phyloP scores from a whole-genome alignment of 2,797 vertebrate species.

The Discoglossus pictus region DNA sequence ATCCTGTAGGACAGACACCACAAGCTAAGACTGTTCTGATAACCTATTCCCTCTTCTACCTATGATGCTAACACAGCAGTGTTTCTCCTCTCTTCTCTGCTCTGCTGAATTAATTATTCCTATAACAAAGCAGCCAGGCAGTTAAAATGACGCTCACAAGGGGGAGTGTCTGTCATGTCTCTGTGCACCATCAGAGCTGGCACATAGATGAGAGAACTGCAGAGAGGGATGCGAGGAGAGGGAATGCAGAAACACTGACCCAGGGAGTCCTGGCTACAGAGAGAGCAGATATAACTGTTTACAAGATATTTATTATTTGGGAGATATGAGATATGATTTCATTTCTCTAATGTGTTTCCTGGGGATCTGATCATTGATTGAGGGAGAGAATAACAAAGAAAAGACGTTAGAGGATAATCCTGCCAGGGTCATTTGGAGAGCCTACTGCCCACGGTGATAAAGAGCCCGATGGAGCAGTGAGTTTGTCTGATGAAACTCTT shows the following conservation, averaged over 20 bases:
- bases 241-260: slow-evolving; percentile 16
- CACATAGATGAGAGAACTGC: slow-evolving; percentile 1
- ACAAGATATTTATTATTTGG: neutral
- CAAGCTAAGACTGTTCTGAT: neutral
- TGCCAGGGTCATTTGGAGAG: no score
- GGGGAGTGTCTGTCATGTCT: slow-evolving; percentile 24
- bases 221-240: slow-evolving; percentile 1
- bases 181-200: slow-evolving; percentile 21
- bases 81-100: neutral
- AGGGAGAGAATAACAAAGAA: neutral
- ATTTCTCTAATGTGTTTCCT: neutral
- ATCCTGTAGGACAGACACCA: no score
- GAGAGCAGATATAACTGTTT: slow-evolving; percentile 23
- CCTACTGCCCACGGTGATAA: no score
- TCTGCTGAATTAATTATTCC: slow-evolving; percentile 12
- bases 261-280: neutral
- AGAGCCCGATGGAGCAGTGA: neutral
- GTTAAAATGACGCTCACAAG: slow-evolving; percentile 29
- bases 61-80: neutral
- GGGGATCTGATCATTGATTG: neutral
- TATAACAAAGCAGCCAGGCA: slow-evolving; percentile 20
- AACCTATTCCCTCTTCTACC: slow-evolving; percentile 6
- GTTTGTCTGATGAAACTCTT: neutral
- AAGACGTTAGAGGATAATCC: no score
- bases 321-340: neutral